Base-by-base conservation (phyloP, 2,797 vertebrate species). In the Melanotaenia maccullochi region DNA sequence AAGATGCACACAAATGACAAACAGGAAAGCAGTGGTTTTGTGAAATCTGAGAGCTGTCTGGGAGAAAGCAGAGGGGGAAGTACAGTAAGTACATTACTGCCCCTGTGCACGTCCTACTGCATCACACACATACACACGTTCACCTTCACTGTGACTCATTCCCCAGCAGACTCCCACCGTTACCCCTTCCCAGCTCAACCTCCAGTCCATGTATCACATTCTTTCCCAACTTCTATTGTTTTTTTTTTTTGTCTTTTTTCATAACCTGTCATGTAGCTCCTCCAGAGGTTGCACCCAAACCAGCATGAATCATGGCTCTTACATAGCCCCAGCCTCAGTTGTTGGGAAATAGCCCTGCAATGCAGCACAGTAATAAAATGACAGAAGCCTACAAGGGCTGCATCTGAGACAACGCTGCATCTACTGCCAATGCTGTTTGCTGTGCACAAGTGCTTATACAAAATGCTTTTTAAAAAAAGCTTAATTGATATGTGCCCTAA, bases 361-460 rank as follows among this genome's bases (percentile, higher is more conserved):
- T 92, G 90, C 90, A 91, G 87, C 83, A 89, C 73, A 73, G 72
- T 81, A 81, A 82, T 78, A 77, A 89, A 86, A 89, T 81, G 79
- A 78, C 65, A 72, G 60, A 62, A 75, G 75, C 44, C 57, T 69
- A 40, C 42, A 42, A 76, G 65, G 44, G 71, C 62, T 82, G 76
- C 64, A 76, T 73, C 74, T 60, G 59, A 83, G 78, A 65, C 51
- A 75, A 78, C 5, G 4, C 66, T 70, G 52, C 60, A 73, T 56
- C 25, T 61, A 68, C 40, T 24, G 32, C 9, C 20, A 9, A 33
- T 42, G 58, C 47, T 61, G 40, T 35, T 47, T 54, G 51, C 42
- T 75, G 55, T 61, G 56, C 28, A 47, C 38, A 30, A 22, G 12
- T 36, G 36, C 54, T 60, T 47, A 40, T 32, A 2, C 57, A 32